Percentiles rank a stretch among this genome's conserved stretches.
phyloP scores from a whole-genome alignment of 2,888 invertebrate genomes.

The Archips xylosteana region DNA sequence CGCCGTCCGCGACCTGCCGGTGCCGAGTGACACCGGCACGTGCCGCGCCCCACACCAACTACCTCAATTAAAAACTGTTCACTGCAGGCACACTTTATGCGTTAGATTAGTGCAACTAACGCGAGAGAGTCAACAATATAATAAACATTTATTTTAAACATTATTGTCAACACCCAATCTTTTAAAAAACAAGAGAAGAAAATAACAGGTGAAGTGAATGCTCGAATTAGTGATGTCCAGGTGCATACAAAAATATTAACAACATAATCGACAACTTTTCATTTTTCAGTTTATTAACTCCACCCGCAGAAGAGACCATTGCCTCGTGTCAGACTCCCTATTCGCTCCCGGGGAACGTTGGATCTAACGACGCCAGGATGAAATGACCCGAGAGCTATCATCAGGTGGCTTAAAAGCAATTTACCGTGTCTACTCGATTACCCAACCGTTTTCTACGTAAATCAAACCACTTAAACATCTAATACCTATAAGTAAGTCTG shows the following conservation, averaged over 20 bases:
- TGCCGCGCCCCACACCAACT: constrained; percentile 11
- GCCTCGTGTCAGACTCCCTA: constrained; percentile 6
- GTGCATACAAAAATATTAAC: neutral
- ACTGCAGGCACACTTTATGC: neutral
- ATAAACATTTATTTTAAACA: neutral
- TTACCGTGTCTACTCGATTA: constrained; percentile 56
- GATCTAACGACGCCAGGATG: constrained; percentile 45
- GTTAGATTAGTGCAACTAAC: neutral
- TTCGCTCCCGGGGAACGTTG: constrained; percentile 27
- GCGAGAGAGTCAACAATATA: neutral
- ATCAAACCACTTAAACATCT: constrained; percentile 54
- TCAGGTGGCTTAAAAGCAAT: constrained; percentile 56
- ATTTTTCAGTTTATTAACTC: constrained; percentile 27
- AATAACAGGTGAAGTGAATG: neutral
- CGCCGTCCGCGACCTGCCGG: constrained; percentile 7
- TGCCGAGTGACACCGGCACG: constrained; percentile 28
- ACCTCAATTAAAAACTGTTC: constrained; percentile 22
- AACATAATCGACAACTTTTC: neutral
- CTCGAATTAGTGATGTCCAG: neutral
- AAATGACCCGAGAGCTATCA: constrained; percentile 50
- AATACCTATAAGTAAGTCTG: constrained; percentile 47
- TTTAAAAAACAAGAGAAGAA: neutral
- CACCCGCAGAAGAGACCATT: constrained; percentile 4
- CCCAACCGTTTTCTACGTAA: constrained; percentile 47
- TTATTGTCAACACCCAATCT: neutral